Base-by-base conservation (phyloP, 2,113 vertebrate species). In the Notothenia coriiceps region DNA sequence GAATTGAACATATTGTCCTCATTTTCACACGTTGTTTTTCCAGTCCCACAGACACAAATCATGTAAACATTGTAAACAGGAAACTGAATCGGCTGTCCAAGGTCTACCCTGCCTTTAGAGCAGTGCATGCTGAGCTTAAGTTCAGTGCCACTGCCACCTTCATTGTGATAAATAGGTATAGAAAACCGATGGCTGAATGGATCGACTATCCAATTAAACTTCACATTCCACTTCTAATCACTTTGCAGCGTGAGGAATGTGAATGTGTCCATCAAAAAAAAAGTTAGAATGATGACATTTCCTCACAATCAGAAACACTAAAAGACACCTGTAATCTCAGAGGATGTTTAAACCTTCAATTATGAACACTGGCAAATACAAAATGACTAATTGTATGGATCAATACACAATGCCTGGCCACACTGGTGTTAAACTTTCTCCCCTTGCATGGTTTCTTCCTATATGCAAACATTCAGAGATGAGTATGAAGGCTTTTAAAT, bases 361-460 rank as follows among this genome's bases (percentile, higher is more conserved):
- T 10, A 40, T 66, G 1, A 82, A 33, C 33, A 63, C 17, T 50
- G 13, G 60, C 22, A 70, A 54, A 79, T 43, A 82, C 15, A 71
- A 75, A 74, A 33, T 8, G 15, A 65, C 7, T 25, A 25, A 29
- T 40, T 20, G 63, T 29, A 61, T 70, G 44, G 10, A 81, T n/a
- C 10, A 50, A 50, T 20, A n/a, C 8, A 63, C 25, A 5, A 60
- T 29, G 17, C 29, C 40, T 2, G 3, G 40, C 17, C 13, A 2
- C 9, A 17, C 52, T 59, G 18, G 14, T 29, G 56, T 43, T 63
- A 10, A 4, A 10, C n/a, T 22, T 25, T 15, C 25, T 35, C 9
- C 52, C 56, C 6, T 29, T 40, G 47, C 22, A 20, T 12, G 54
- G 47, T 49, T 33, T 71, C 4, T 47, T 43, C 52, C 12, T 20